A percentile compares a stretch with the other conserved stretches of the same genome.
Conservation (phyloP, 30 jellyfish, hydroid and myxozoan species). For the Hydractinia symbiolongicarpus region DNA sequence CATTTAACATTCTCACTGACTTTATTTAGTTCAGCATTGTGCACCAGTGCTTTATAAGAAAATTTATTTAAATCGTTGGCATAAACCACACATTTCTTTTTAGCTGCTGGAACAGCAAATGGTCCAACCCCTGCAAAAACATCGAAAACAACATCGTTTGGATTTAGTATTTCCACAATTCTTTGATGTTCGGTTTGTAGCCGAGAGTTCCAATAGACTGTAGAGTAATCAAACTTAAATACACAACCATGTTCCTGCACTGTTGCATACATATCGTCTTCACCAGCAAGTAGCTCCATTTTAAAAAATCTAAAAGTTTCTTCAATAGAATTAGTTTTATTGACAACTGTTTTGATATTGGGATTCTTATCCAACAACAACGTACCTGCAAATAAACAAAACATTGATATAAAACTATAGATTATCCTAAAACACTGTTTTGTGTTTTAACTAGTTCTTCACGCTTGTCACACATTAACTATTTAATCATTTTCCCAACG, state of each 20-base stretch:
- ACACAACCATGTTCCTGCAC: constrained; percentile 82
- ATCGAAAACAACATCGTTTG: constrained; percentile 74
- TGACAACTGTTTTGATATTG: constrained; percentile 87
- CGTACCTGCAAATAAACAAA: constrained; percentile 55
- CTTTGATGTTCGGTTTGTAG: constrained; percentile 84
- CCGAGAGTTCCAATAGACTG: constrained; percentile 97
- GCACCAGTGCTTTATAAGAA: constrained; percentile 51
- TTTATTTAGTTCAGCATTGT: constrained; percentile 53
- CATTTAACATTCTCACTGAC: constrained; percentile 35
- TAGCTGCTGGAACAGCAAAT: constrained; percentile 92
- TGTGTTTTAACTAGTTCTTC: too few species aligned
- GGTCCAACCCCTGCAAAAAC: constrained; percentile 99
- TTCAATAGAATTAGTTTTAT: constrained; percentile 74
- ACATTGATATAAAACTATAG: too few species aligned
- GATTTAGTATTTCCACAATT: constrained; percentile 45
- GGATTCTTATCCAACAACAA: constrained; percentile 82
- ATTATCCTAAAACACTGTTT: too few species aligned
- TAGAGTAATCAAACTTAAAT: constrained; percentile 83
- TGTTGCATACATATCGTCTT: constrained; percentile 56
- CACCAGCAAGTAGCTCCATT: constrained; percentile 96
- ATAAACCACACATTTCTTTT: constrained; percentile 66
- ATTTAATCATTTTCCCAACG: too few species aligned
- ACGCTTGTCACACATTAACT: too few species aligned
- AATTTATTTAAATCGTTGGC: constrained; percentile 88
- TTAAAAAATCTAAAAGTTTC: constrained; percentile 74